A percentile compares a stretch with the other conserved stretches of the same genome.
Conservation (phyloP, 2,888 invertebrate genomes). For the Gerris lacustris region DNA sequence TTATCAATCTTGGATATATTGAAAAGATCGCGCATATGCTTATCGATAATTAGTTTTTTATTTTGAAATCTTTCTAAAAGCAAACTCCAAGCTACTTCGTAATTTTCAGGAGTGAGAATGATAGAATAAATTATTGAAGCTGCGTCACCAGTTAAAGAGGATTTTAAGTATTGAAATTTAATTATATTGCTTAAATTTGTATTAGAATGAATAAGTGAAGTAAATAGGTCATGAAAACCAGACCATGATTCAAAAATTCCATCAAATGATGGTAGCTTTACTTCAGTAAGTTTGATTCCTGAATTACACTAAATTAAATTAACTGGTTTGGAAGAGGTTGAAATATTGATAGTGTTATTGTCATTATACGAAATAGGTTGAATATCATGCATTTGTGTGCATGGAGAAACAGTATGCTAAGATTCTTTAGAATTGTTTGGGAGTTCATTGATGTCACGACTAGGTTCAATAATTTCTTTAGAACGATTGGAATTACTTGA, state of each 20-base stretch:
- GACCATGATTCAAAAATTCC: neutral
- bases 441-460: neutral
- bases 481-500: neutral
- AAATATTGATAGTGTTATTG: neutral
- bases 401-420: neutral
- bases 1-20: conserved; percentile 12
- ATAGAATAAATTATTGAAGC: conserved; percentile 6
- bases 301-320: neutral
- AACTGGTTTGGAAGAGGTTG: neutral
- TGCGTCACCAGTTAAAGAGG: neutral
- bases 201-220: neutral
- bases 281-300: neutral
- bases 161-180: neutral
- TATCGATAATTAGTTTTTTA: conserved; percentile 5
- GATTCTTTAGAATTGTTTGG: neutral
- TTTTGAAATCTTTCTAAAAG: conserved; percentile 13
- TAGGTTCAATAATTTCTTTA: neutral
- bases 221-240: neutral
- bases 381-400: neutral
- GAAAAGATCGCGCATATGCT: conserved; percentile 15
- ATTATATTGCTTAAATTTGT: neutral
- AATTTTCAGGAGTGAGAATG: conserved; percentile 15
- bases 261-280: neutral
- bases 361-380: too few species aligned
- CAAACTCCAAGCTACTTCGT: conserved; percentile 7